Conservation (phyloP, 2,797 vertebrate species). For the Sylvia borin region DNA sequence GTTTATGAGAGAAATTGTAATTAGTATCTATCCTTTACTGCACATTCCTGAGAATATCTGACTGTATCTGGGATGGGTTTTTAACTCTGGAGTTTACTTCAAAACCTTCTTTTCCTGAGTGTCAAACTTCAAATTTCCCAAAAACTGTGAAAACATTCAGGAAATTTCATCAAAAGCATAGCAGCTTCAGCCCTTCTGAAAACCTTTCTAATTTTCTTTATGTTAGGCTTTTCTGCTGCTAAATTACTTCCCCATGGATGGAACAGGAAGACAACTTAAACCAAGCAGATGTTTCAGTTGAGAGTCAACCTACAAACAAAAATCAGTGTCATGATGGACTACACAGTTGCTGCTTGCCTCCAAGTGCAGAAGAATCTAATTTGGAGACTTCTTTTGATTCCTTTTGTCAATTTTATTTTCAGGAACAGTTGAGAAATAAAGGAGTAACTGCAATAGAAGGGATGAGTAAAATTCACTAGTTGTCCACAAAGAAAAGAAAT, state of each 20-base stretch:
- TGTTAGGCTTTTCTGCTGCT: not conserved
- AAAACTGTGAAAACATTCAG: not conserved
- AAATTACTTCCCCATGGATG: not conserved
- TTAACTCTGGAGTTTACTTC: not conserved
- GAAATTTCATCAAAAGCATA: not conserved
- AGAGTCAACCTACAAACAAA: not conserved
- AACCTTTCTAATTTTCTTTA: not conserved
- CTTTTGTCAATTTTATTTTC: not conserved
- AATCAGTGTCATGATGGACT: not conserved
- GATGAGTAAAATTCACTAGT: not conserved
- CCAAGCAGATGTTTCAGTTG: not conserved
- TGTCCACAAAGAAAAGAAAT: not conserved
- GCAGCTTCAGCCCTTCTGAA: not conserved
- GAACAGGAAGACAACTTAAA: not conserved
- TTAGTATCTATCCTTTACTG: not conserved
- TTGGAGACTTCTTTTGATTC: not conserved
- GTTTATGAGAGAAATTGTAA: not conserved
- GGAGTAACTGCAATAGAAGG: not conserved
- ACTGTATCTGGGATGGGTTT: not conserved
- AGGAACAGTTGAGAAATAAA: not conserved
- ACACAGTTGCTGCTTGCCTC: not conserved
- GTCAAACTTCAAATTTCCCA: not conserved
- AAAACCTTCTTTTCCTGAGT: not conserved
- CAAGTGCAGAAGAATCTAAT: not conserved
- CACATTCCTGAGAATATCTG: not conserved